Percentiles rank a stretch among this genome's conserved stretches.
Conservation (phyloP, 2,797 vertebrate genomes). For the Microctenopoma lineatum region DNA sequence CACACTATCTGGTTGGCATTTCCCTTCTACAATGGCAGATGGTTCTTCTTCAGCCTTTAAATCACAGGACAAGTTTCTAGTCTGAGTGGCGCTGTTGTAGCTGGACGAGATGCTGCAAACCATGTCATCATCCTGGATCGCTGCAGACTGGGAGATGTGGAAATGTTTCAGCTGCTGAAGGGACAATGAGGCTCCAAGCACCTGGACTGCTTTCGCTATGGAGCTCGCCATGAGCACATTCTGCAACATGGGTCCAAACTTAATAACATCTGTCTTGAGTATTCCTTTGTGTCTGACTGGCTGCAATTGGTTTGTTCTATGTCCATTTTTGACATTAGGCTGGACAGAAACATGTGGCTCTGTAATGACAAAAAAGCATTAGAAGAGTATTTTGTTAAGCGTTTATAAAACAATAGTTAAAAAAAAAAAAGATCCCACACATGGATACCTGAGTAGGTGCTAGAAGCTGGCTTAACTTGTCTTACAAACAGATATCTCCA, state of each 20-base stretch:
- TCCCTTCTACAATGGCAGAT: constrained; percentile 29
- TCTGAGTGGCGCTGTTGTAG: constrained; percentile 7
- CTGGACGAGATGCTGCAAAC: constrained; percentile 29
- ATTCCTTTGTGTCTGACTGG: constrained; percentile 23
- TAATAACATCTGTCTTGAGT: constrained; percentile 48
- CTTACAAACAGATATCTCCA: neutral
- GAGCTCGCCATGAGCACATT: constrained; percentile 63
- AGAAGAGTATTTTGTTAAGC: neutral
- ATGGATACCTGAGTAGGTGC: neutral
- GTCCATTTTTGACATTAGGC: constrained; percentile 22
- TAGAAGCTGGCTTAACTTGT: no score
- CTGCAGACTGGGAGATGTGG: constrained; percentile 30
- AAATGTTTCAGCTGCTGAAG: constrained; percentile 51
- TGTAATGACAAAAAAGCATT: constrained; percentile 33
- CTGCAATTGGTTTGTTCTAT: constrained; percentile 22
- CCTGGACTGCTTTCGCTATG: constrained; percentile 62
- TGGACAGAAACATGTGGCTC: constrained; percentile 41
- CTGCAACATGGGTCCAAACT: constrained; percentile 68
- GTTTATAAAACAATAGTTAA: neutral
- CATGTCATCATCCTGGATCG: constrained; percentile 34
- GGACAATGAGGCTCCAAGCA: constrained; percentile 51
- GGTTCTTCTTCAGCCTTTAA: constrained; percentile 34
- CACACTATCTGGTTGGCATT: constrained; percentile 23
- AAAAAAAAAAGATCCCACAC: no score
- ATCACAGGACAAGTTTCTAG: constrained; percentile 6